phyloP scores from a whole-genome alignment of 2,888 invertebrate species.

The Epistrophe grossulariae region DNA sequence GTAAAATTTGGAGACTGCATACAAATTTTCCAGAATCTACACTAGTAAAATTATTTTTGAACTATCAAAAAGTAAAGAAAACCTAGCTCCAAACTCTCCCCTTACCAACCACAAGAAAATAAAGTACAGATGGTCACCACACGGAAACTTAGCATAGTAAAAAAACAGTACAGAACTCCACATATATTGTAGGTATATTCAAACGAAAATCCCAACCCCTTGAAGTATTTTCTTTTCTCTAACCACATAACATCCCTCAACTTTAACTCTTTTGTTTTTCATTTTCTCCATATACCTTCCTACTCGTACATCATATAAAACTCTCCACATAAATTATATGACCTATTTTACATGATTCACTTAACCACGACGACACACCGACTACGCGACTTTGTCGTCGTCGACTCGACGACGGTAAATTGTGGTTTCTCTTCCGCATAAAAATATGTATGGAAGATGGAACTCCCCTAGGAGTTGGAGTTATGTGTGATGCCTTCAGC shows the following conservation, averaged over 20 bases:
- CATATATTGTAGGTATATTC: not conserved
- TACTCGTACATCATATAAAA: not conserved
- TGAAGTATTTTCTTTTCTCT: slow-evolving; percentile 1
- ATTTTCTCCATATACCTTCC: not conserved
- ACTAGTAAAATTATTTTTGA: no score
- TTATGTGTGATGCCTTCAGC: slow-evolving; percentile 4
- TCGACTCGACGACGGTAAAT: slow-evolving; percentile 14
- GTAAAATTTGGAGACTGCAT: not conserved
- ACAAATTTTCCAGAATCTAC: no score
- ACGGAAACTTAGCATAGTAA: not conserved
- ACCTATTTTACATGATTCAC: slow-evolving; percentile 61
- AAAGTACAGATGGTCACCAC: not conserved
- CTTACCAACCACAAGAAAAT: not conserved
- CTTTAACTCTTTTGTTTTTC: slow-evolving; percentile 16
- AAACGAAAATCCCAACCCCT: slow-evolving; percentile 6
- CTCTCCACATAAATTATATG: slow-evolving; percentile 40
- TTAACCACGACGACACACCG: slow-evolving; percentile 41
- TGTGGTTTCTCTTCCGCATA: slow-evolving; percentile 43
- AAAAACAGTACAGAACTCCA: not conserved
- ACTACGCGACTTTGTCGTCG: not conserved
- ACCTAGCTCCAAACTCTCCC: not conserved
- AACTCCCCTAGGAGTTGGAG: slow-evolving; percentile 11
- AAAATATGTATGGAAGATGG: not conserved
- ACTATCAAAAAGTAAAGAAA: not conserved
- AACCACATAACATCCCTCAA: slow-evolving; percentile 36